Evolutionary conservation across 2,888 invertebrate species (phyloP).

Genomic region (Polyploca ridens): DNA sequence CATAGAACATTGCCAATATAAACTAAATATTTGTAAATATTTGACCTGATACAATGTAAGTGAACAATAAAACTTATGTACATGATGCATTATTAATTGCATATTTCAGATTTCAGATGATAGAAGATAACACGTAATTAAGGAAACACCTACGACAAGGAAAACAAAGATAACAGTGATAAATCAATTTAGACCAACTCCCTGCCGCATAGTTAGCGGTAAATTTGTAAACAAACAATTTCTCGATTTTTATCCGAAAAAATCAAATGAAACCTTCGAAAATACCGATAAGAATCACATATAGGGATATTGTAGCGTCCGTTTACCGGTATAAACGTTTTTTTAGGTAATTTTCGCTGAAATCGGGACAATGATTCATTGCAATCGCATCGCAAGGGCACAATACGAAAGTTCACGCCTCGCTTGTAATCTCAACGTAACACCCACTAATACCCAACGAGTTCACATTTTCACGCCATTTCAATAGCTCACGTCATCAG

Average conservation of each 20-base stretch:
- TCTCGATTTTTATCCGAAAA: slow-evolving; percentile 33
- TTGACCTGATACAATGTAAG: too few relatives aligned
- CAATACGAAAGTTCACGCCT: slow-evolving; percentile 46
- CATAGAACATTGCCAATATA: too few relatives aligned
- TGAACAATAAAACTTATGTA: slow-evolving; percentile 3
- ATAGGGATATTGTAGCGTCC: slow-evolving; percentile 17
- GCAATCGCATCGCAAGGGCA: slow-evolving; percentile 61
- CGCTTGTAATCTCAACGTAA: slow-evolving; percentile 52
- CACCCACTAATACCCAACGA: slow-evolving; percentile 46
- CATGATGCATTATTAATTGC: background rate
- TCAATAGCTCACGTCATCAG: slow-evolving; percentile 71
- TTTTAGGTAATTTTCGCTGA: slow-evolving; percentile 56
- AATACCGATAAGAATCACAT: slow-evolving; percentile 21
- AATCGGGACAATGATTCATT: slow-evolving; percentile 78
- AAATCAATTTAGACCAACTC: slow-evolving; percentile 15
- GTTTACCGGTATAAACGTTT: slow-evolving; percentile 42
- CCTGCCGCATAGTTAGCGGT: slow-evolving; percentile 41
- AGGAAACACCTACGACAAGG: slow-evolving; percentile 16
- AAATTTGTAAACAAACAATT: slow-evolving; percentile 77
- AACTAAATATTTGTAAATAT: too few relatives aligned
- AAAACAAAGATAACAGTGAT: slow-evolving; percentile 36
- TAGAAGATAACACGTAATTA: background rate
- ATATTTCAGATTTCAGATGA: background rate
- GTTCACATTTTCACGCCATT: slow-evolving; percentile 59
- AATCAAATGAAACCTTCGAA: slow-evolving; percentile 15